Conservation (phyloP, 2,113 vertebrate species). For the Sphaerodactylus townsendi region DNA sequence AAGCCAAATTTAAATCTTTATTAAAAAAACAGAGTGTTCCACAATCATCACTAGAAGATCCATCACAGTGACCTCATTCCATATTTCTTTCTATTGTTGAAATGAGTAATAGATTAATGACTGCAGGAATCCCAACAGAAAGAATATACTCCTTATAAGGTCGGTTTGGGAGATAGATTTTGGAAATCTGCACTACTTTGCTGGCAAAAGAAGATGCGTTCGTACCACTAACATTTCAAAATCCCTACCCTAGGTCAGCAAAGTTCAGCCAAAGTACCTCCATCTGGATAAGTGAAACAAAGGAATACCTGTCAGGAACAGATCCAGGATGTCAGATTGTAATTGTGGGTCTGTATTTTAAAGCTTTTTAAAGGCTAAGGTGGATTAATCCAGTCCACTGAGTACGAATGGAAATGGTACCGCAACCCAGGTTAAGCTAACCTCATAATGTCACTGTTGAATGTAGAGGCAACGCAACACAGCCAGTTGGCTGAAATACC, state of each 20-base stretch:
- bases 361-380: neutral
- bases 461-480: constrained; percentile 11
- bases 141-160: constrained; percentile 70
- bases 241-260: constrained; percentile 65
- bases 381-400: neutral
- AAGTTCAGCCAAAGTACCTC: constrained; percentile 64
- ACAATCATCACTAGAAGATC: constrained; percentile 69
- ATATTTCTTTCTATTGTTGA: constrained; percentile 75
- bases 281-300: constrained; percentile 53
- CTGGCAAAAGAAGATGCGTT: constrained; percentile 69
- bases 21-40: constrained; percentile 67
- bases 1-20: constrained; percentile 73
- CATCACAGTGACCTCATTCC: constrained; percentile 75
- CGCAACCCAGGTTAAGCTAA: neutral
- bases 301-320: constrained; percentile 53
- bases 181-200: constrained; percentile 64
- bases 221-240: constrained; percentile 68
- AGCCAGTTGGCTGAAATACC: neutral
- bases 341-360: constrained; percentile 15
- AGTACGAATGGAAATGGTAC: constrained; percentile 3
- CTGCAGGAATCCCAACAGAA: constrained; percentile 65
- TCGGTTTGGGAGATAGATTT: constrained; percentile 56
- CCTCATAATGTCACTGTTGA: neutral
- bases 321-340: constrained; percentile 21
- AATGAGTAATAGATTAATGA: constrained; percentile 76